Conservation (phyloP, 2,113 vertebrate genomes). For the Orcinus orca region DNA sequence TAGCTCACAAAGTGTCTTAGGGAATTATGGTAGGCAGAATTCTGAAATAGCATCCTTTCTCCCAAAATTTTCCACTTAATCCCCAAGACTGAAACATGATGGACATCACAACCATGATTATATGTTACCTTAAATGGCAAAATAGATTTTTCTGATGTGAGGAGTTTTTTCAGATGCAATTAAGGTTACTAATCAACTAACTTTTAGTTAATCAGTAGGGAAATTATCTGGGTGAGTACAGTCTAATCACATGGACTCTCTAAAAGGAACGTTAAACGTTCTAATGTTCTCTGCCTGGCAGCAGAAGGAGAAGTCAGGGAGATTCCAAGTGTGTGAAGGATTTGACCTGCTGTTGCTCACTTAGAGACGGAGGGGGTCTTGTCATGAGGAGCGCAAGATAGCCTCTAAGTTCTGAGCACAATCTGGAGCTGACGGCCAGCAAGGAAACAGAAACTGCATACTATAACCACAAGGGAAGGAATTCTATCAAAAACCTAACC, state of each 20-base stretch:
- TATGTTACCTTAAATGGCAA: background rate
- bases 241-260: background rate
- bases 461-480: background rate
- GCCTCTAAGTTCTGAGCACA: accelerated
- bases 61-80: background rate
- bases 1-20: background rate
- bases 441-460: background rate
- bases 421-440: background rate
- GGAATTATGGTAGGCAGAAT: background rate
- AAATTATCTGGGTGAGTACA: background rate
- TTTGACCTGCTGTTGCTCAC: background rate
- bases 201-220: background rate
- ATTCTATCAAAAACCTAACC: background rate
- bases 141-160: background rate
- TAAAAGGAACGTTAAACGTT: background rate
- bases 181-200: background rate
- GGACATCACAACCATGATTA: background rate
- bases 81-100: background rate
- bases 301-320: background rate
- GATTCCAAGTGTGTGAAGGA: background rate
- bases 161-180: background rate
- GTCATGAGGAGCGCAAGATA: background rate
- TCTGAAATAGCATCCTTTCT: background rate
- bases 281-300: background rate
- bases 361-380: accelerated